Conservation (phyloP, 2,888 invertebrate genomes). For the Nudaria mundana region DNA sequence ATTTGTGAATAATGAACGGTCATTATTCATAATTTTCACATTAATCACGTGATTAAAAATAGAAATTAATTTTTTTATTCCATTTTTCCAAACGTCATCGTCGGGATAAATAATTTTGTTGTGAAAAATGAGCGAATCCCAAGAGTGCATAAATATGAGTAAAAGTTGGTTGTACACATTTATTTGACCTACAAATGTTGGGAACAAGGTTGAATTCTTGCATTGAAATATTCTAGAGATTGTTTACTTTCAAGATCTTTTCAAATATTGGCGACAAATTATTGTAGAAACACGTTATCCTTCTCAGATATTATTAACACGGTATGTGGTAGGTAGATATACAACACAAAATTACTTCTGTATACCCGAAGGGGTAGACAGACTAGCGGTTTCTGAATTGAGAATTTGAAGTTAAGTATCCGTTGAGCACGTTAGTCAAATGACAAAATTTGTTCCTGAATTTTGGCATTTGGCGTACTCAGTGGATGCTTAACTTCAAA, state of each 20-base stretch:
- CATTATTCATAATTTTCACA: no score
- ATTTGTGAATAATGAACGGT: background rate
- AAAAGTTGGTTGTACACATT: background rate
- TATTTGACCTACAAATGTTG: background rate
- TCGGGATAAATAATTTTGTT: background rate
- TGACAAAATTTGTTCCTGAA: no score
- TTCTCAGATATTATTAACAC: no score
- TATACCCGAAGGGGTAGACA: no score
- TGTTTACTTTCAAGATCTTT: background rate
- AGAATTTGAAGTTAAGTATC: no score
- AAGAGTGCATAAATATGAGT: background rate
- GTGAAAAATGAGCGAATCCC: constrained; percentile 2
- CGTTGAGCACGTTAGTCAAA: no score
- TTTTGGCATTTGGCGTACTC: no score
- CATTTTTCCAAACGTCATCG: background rate
- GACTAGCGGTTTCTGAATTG: no score
- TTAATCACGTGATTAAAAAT: no score
- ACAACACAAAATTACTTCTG: no score
- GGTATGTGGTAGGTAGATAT: no score
- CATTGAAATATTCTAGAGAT: background rate
- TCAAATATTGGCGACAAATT: background rate
- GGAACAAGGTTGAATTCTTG: background rate
- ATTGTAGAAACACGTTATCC: background rate
- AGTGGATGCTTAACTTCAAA: no score
- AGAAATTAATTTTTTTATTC: background rate